A percentile compares a stretch with the other conserved stretches of the same genome.
These are phyloP conservation scores for Oscheius sp. DNA, from an alignment of 2,888 invertebrate species.

Conservation along the genomic window DNA sequence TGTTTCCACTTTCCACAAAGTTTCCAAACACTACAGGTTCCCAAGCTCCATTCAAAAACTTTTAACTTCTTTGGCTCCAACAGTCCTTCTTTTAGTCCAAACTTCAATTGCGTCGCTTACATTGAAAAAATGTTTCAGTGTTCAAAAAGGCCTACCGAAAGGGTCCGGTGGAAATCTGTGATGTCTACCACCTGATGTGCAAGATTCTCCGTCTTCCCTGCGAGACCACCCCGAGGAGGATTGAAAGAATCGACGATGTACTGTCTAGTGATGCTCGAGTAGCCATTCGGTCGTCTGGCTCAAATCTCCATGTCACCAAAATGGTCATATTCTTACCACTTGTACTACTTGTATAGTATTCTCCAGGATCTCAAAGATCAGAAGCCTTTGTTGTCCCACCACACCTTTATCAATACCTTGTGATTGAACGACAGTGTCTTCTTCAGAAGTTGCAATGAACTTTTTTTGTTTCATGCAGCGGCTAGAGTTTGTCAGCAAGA, in stretches of 20 bases:
- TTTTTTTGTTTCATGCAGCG: too few species aligned
- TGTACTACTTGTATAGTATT: neutral
- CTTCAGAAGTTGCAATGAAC: too few species aligned
- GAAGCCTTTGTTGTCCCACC: neutral
- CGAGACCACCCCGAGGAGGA: slow-evolving; percentile 50
- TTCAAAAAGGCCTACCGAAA: slow-evolving; percentile 55
- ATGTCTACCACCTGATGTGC: slow-evolving; percentile 60
- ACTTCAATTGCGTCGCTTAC: neutral
- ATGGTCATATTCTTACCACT: neutral
- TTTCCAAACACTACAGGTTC: too few species aligned
- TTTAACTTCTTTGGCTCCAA: too few species aligned
- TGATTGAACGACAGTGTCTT: too few species aligned
- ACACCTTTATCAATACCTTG: too few species aligned
- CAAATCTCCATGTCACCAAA: neutral
- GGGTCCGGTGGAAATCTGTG: slow-evolving; percentile 54
- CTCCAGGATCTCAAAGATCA: slow-evolving; percentile 8
- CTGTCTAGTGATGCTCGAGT: slow-evolving; percentile 55
- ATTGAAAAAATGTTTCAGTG: slow-evolving; percentile 40
- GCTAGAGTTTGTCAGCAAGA: too few species aligned
- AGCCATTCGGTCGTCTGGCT: slow-evolving; percentile 37
- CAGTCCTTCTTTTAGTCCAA: neutral
- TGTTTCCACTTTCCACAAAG: too few species aligned
- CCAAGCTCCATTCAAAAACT: too few species aligned
- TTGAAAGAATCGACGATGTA: slow-evolving; percentile 54
- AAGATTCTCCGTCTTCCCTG: slow-evolving; percentile 53